Percentiles rank a stretch among this genome's conserved stretches.
Evolutionary conservation across 2,113 vertebrate genomes (phyloP).

Genomic region (Ailuropoda melanoleuca): DNA sequence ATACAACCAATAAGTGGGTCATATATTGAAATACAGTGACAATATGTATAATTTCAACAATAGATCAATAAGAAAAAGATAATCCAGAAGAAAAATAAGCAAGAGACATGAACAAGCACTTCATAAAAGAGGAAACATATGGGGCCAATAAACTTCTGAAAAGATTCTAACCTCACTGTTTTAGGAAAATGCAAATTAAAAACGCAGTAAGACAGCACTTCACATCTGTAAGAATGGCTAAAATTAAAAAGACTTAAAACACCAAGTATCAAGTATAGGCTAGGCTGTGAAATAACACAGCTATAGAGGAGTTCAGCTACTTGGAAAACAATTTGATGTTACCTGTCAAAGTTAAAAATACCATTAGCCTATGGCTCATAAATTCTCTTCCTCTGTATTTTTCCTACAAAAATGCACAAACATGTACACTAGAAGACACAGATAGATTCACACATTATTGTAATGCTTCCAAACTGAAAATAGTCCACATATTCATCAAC

Average conservation of each 20-base stretch:
- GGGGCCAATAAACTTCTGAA: background rate
- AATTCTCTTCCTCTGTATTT: background rate
- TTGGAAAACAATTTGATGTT: conserved; percentile 4
- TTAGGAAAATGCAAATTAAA: conserved; percentile 10
- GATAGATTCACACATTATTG: background rate
- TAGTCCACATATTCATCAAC: background rate
- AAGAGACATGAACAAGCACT: background rate
- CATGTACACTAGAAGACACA: background rate
- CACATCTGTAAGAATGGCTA: background rate
- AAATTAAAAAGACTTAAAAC: background rate
- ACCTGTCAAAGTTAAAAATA: conserved; percentile 21
- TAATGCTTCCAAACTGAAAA: background rate
- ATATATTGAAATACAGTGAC: background rate
- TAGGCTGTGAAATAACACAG: background rate
- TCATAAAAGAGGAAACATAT: background rate
- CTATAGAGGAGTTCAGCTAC: background rate
- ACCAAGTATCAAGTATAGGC: background rate
- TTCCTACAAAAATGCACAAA: background rate
- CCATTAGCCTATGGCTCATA: background rate
- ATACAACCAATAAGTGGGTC: background rate
- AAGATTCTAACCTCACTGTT: background rate
- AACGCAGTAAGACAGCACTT: background rate
- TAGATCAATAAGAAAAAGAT: background rate
- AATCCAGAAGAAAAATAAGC: background rate
- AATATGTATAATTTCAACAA: background rate